phyloP scores from a whole-genome alignment of 2,888 invertebrate genomes.

The Mechanitis messenoides region DNA sequence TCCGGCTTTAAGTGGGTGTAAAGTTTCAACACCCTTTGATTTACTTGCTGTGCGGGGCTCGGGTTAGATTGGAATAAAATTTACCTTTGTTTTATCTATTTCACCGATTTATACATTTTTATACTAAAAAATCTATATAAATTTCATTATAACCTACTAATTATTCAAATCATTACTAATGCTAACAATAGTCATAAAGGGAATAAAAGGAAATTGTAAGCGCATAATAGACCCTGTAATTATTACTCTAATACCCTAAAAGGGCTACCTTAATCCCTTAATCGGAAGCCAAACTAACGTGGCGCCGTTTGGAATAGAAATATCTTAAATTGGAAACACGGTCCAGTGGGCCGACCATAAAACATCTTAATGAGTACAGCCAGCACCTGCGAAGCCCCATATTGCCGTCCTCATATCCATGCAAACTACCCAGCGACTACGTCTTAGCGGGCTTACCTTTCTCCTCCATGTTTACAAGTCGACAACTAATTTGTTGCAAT shows the following conservation, averaged over 20 bases:
- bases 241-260: conserved; percentile 73
- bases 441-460: conserved; percentile 73
- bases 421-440: conserved; percentile 73
- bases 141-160: background rate
- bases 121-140: conserved; percentile 30
- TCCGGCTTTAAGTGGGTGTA: conserved; percentile 77
- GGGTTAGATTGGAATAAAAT: conserved; percentile 53
- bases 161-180: conserved; percentile 25
- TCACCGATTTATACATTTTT: conserved; percentile 18
- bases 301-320: conserved; percentile 74
- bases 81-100: conserved; percentile 47
- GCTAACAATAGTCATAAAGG: conserved; percentile 33
- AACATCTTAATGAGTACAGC: conserved; percentile 78
- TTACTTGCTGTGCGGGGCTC: conserved; percentile 69
- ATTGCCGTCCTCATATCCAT: conserved; percentile 76
- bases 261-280: conserved; percentile 74
- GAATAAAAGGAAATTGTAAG: conserved; percentile 54
- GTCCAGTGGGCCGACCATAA: conserved; percentile 75
- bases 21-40: conserved; percentile 78
- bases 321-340: conserved; percentile 76
- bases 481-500: conserved; percentile 78
- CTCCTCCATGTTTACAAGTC: conserved; percentile 73
- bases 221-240: conserved; percentile 69
- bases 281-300: conserved; percentile 76
- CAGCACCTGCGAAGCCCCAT: conserved; percentile 74